phyloP scores from a whole-genome alignment of 2,888 invertebrate species.

The Ethmia dodecea region DNA sequence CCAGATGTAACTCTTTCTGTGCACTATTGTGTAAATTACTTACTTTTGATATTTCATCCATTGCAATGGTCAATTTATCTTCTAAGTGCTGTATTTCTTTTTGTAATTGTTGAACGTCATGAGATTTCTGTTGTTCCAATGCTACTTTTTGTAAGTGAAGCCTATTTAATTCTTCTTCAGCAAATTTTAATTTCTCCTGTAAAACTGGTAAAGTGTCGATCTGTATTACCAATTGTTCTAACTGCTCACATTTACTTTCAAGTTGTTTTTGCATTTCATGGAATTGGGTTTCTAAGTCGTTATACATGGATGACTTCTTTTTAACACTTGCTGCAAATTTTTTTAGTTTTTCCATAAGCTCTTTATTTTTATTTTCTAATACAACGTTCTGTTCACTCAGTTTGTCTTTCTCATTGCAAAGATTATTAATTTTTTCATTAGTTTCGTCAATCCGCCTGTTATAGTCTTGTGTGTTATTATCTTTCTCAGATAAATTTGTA shows the following conservation, averaged over 20 bases:
- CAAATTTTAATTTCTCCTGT: slow-evolving; percentile 55
- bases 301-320: slow-evolving; percentile 81
- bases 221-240: slow-evolving; percentile 52
- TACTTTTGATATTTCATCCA: slow-evolving; percentile 37
- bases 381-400: slow-evolving; percentile 44
- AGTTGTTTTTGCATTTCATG: slow-evolving; percentile 50
- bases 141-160: slow-evolving; percentile 41
- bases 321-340: slow-evolving; percentile 87
- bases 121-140: slow-evolving; percentile 43
- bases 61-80: slow-evolving; percentile 30
- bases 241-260: slow-evolving; percentile 40
- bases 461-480: slow-evolving; percentile 61
- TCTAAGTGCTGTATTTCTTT: slow-evolving; percentile 36
- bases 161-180: slow-evolving; percentile 56
- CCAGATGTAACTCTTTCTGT: slow-evolving; percentile 39
- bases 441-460: slow-evolving; percentile 63
- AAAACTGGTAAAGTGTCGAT: slow-evolving; percentile 50
- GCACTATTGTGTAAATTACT: slow-evolving; percentile 36
- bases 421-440: slow-evolving; percentile 52
- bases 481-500: slow-evolving; percentile 72
- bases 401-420: slow-evolving; percentile 57
- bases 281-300: slow-evolving; percentile 79
- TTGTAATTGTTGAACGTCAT: slow-evolving; percentile 36
- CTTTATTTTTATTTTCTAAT: slow-evolving; percentile 80
- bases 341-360: slow-evolving; percentile 86